These are phyloP conservation scores for Falcaria lacertinaria DNA, from an alignment of 2,888 invertebrate genomes.

Conservation along the genomic window DNA sequence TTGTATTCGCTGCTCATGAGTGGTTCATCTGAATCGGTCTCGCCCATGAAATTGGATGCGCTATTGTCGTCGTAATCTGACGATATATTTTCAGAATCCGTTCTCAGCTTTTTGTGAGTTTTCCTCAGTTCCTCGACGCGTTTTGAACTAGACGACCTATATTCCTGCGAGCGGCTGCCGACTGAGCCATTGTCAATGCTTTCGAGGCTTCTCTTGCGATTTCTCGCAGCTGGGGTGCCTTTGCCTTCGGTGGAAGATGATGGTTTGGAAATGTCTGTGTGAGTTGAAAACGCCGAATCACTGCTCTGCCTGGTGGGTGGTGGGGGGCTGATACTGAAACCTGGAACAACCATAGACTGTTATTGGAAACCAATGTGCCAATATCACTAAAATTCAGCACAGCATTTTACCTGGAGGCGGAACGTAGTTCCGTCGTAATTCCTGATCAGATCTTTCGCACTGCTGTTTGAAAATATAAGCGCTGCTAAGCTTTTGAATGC, in stretches of 20 bases:
- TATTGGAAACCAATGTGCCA: background rate
- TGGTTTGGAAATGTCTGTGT: constrained; percentile 62
- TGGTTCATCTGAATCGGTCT: constrained; percentile 66
- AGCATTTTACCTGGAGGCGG: constrained; percentile 57
- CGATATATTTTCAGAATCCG: constrained; percentile 35
- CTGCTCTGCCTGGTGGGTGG: constrained; percentile 68
- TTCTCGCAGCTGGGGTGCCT: constrained; percentile 35
- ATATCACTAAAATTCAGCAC: background rate
- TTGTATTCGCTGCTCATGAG: constrained; percentile 35
- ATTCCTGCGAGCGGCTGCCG: constrained; percentile 51
- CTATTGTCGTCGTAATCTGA: constrained; percentile 62
- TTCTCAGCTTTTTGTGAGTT: constrained; percentile 44
- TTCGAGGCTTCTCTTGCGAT: constrained; percentile 58
- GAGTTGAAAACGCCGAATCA: constrained; percentile 69
- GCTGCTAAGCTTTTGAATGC: constrained; percentile 71
- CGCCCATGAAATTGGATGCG: constrained; percentile 46
- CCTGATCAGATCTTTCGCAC: constrained; percentile 70
- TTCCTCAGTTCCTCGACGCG: constrained; percentile 55
- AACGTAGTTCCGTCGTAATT: constrained; percentile 67
- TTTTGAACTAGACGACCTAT: constrained; percentile 46
- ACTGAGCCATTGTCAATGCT: constrained; percentile 51
- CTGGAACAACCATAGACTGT: constrained; percentile 29
- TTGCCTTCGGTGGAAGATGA: constrained; percentile 45
- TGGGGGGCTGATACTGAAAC: constrained; percentile 55
- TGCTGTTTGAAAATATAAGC: constrained; percentile 76